Percentiles rank a stretch among this genome's conserved stretches.
Conservation (phyloP, 1,140 invertebrate genomes). For the Sinella curviseta region DNA sequence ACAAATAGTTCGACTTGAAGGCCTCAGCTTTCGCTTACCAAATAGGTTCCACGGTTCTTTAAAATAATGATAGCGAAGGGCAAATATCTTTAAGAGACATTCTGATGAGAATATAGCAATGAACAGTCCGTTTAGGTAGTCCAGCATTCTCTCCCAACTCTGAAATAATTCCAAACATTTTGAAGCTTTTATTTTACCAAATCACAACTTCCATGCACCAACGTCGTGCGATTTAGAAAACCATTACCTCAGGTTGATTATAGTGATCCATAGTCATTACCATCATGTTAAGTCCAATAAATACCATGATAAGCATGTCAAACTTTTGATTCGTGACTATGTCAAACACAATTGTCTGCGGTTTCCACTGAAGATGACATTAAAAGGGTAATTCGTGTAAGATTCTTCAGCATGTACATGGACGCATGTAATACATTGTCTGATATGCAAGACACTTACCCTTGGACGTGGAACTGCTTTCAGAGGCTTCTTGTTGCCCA, state of each 20-base stretch:
- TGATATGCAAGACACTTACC: slow-evolving; percentile 61
- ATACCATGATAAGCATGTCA: slow-evolving; percentile 99
- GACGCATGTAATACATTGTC: background rate
- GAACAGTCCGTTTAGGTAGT: slow-evolving; percentile 93
- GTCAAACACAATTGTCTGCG: slow-evolving; percentile 94
- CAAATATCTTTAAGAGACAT: slow-evolving; percentile 66
- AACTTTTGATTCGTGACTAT: slow-evolving; percentile 97
- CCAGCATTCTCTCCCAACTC: slow-evolving; percentile 77
- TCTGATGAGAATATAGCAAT: slow-evolving; percentile 97
- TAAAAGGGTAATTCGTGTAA: slow-evolving; percentile 22
- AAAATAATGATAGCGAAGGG: slow-evolving; percentile 88
- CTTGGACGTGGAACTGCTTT: slow-evolving; percentile 96
- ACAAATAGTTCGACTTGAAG: too few species aligned
- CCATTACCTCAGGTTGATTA: slow-evolving; percentile 70
- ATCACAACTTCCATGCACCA: too few species aligned
- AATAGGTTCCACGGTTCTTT: slow-evolving; percentile 99
- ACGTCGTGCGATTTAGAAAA: too few species aligned
- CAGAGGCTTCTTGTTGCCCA: slow-evolving; percentile 95
- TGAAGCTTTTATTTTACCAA: too few species aligned
- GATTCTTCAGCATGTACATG: background rate
- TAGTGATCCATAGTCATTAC: slow-evolving; percentile 98
- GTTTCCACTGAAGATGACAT: slow-evolving; percentile 75
- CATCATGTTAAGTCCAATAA: slow-evolving; percentile 97
- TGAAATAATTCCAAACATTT: slow-evolving; percentile 7
- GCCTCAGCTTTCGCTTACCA: too few species aligned